Evolutionary conservation across 1,140 invertebrate species (phyloP).

Genomic region (Trichoplusia ni): DNA sequence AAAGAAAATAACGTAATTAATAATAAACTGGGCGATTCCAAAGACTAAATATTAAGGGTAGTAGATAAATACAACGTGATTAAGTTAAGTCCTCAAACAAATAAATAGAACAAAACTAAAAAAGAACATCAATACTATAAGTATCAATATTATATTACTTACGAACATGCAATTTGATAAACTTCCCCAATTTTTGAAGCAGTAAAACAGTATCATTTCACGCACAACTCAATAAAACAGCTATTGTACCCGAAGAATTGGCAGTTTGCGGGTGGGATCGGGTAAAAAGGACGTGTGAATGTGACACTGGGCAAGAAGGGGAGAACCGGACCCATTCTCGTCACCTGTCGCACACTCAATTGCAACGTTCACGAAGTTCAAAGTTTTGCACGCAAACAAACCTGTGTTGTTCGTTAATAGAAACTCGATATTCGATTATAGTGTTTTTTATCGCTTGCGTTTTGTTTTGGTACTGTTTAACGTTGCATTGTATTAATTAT

Average conservation of each 20-base stretch:
- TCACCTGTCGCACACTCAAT: conserved; percentile 46
- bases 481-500: background rate
- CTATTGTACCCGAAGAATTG: conserved; percentile 20
- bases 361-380: conserved; percentile 39
- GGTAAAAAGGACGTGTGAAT: conserved; percentile 47
- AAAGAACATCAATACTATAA: too few species aligned
- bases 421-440: background rate
- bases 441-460: background rate
- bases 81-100: too few species aligned
- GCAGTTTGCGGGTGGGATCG: conserved; percentile 37
- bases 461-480: background rate
- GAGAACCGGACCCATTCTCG: conserved; percentile 39
- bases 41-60: too few species aligned
- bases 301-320: conserved; percentile 43
- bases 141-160: too few species aligned
- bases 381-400: conserved; percentile 33
- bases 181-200: background rate
- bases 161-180: background rate
- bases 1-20: too few species aligned
- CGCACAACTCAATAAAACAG: conserved; percentile 1
- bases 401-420: conserved; percentile 6
- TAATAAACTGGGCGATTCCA: too few species aligned
- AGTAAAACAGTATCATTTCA: background rate
- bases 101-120: too few species aligned
- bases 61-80: too few species aligned